Percentiles rank a stretch among this genome's conserved stretches.
These are phyloP conservation scores for Imbricaverruca yamaguchii DNA, from an alignment of 2,888 invertebrate genomes.

Conservation along the genomic window DNA sequence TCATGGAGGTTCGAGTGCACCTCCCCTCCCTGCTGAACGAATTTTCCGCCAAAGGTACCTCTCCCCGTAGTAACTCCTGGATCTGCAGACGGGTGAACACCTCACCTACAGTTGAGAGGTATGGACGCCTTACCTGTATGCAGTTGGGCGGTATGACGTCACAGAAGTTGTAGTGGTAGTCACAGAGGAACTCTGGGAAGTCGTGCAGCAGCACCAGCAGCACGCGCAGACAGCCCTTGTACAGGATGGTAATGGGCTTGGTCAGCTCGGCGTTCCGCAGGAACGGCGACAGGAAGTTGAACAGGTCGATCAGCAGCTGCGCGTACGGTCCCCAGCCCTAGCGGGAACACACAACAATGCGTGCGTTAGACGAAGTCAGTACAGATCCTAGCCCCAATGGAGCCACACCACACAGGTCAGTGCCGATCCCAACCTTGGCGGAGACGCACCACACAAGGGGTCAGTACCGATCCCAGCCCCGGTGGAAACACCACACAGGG, in stretches of 20 bases:
- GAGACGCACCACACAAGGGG: too few relatives aligned
- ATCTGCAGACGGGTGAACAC: neutral
- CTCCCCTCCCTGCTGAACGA: too few relatives aligned
- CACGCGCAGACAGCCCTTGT: slow-evolving; percentile 85
- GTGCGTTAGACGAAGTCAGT: too few relatives aligned
- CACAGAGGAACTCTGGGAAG: slow-evolving; percentile 98
- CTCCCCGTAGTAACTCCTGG: too few relatives aligned
- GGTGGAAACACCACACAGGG: too few relatives aligned
- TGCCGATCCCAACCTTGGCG: too few relatives aligned
- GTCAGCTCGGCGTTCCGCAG: slow-evolving; percentile 93
- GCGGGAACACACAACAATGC: too few relatives aligned
- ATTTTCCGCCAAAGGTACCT: too few relatives aligned
- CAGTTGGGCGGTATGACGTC: slow-evolving; percentile 99
- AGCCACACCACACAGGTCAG: neutral
- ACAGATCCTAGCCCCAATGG: too few relatives aligned
- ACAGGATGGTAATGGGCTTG: slow-evolving; percentile 84
- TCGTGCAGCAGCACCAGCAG: slow-evolving; percentile 92
- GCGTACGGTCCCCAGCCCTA: slow-evolving; percentile 95
- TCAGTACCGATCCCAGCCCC: too few relatives aligned
- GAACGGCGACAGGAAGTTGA: slow-evolving; percentile 95
- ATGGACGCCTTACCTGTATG: slow-evolving; percentile 54
- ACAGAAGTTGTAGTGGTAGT: slow-evolving; percentile 98
- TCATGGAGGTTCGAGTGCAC: too few relatives aligned
- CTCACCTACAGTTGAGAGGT: neutral
- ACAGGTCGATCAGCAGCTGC: slow-evolving; percentile 86